Conservation (phyloP, 1,140 invertebrate genomes). For the Teleopsis dalmanni region DNA sequence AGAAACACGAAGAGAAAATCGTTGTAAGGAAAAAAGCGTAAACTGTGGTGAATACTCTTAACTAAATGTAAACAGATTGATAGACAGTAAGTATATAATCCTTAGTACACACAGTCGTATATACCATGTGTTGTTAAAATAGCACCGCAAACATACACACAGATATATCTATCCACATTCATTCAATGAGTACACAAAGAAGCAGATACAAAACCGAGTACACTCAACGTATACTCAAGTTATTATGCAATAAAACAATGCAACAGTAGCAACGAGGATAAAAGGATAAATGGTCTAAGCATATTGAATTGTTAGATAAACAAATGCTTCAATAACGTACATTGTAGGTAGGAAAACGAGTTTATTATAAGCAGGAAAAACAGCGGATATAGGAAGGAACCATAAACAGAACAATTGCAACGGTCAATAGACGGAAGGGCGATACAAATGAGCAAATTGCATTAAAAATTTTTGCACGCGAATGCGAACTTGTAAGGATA, state of each 20-base stretch:
- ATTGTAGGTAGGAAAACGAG: too few species aligned
- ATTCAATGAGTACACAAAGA: neutral
- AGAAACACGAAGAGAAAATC: too few species aligned
- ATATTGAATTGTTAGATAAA: conserved; percentile 42
- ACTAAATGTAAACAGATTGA: conserved; percentile 15
- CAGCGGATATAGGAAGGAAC: too few species aligned
- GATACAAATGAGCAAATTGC: too few species aligned
- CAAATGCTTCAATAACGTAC: conserved; percentile 27
- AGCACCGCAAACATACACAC: neutral
- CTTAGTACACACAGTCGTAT: conserved; percentile 12
- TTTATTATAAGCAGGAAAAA: too few species aligned
- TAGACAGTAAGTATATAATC: conserved; percentile 12
- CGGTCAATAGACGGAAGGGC: too few species aligned
- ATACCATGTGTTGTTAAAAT: neutral
- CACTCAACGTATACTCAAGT: conserved; percentile 9
- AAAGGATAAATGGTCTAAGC: conserved; percentile 25
- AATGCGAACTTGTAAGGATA: too few species aligned
- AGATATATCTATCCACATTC: neutral
- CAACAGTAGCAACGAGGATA: neutral
- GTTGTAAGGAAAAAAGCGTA: conserved; percentile 5
- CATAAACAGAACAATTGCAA: too few species aligned
- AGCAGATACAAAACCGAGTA: too few species aligned
- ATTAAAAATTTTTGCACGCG: too few species aligned
- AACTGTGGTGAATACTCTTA: conserved; percentile 24
- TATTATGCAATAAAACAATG: conserved; percentile 40